Evolutionary conservation across 2,797 vertebrate species (phyloP), one percentile per base, ranked within the genome.

Genomic region (Phrynocephalus vlangalii): DNA sequence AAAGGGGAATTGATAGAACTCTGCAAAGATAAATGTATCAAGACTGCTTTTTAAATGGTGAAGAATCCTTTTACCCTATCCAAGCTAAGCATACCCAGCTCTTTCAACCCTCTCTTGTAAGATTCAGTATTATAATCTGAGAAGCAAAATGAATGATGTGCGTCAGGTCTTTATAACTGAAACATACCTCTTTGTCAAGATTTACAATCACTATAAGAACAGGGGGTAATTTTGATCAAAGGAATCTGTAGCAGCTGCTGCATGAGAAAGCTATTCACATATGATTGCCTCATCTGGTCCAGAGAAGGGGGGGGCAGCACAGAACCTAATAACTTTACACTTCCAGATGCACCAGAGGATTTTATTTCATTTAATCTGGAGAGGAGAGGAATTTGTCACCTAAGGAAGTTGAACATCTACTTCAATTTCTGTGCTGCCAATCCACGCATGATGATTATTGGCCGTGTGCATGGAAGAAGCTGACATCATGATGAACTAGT

Each of bases 171-270:
- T 30, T 85, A 38, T 86, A 92, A 90, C 88, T 89, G 89, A 89
- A 94, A 94, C 92, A 87, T 86, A 90, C 87, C 91, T 93, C 93
- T 91, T 91, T 82, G 73, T 91, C 91, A 91, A 94, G 89, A 94
- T 95, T 94, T 95, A 94, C 85, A 89, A 84, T 92, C 87, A 85
- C 82, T 87, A 73, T 88, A 63, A 63, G 89, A 91, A 91, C 86
- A 92, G 73, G 92, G 87, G 90, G 82, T 33, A 88, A 88, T 94
- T 94, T 89, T 93, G 91, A 95, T 95, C 92, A 96, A 95, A 95
- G 94, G 92, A 90, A 92, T 24, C 33, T 90, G 78, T 28, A 91
- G 80, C 83, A 92, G 89, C 91, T 90, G 92, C 93, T 94, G 90
- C 88, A 92, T 90, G 82, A 73, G 50, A 93, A 86, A 94, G 90